phyloP scores from a whole-genome alignment of 2,888 invertebrate species.

The Sinelater perroti region DNA sequence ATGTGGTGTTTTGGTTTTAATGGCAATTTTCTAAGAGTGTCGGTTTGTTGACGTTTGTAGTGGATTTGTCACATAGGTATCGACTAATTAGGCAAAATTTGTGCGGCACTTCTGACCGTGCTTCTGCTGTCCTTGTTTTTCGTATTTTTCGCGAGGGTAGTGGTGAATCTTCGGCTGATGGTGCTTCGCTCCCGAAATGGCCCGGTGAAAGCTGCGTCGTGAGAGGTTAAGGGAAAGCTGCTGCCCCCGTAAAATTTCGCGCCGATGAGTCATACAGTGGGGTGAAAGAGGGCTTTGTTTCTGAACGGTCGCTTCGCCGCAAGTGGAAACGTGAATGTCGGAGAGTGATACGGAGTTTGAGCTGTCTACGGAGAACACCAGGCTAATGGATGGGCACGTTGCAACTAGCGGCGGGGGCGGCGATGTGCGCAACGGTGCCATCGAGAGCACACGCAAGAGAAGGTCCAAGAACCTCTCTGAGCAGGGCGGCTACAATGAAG shows the following conservation, averaged over 20 bases:
- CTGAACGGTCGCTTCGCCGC: too few species aligned
- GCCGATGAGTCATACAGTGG: not conserved
- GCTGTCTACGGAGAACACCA: constrained; percentile 76
- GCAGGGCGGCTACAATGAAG: constrained; percentile 15
- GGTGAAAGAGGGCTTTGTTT: too few species aligned
- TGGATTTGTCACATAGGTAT: too few species aligned
- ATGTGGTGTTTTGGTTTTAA: too few species aligned
- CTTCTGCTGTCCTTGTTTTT: not conserved
- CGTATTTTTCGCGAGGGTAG: not conserved
- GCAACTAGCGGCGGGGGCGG: constrained; percentile 64
- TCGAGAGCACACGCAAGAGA: constrained; percentile 66
- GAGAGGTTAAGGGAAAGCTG: not conserved
- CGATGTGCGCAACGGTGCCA: constrained; percentile 57
- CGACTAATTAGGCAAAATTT: too few species aligned
- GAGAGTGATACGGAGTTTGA: constrained; percentile 64
- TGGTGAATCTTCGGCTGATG: not conserved
- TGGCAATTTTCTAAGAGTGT: too few species aligned
- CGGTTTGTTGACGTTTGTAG: too few species aligned
- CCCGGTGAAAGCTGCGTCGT: not conserved
- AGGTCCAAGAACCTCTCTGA: constrained; percentile 58
- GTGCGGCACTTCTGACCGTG: not conserved
- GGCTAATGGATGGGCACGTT: constrained; percentile 87
- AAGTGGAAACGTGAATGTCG: constrained; percentile 53
- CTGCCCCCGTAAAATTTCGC: not conserved
- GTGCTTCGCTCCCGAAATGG: not conserved